Conservation (phyloP, 2,113 vertebrate genomes). For the Charina bottae region DNA sequence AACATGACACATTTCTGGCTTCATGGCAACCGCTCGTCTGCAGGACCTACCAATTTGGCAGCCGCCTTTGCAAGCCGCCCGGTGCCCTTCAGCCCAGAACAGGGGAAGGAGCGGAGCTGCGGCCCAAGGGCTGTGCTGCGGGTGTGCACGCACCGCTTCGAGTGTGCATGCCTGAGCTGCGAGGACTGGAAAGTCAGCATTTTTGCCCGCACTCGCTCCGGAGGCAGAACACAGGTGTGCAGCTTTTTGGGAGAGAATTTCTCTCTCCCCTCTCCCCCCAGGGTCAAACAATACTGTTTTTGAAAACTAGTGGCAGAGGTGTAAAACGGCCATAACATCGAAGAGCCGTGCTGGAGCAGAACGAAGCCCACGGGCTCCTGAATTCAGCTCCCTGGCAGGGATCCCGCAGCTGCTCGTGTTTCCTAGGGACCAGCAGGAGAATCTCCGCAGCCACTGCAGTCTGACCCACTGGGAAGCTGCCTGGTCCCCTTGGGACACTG, state of each 20-base stretch:
- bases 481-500: background rate
- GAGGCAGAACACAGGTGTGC: background rate
- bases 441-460: too few relatives aligned
- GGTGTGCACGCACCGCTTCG: background rate
- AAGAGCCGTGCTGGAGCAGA: background rate
- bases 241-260: background rate
- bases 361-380: background rate
- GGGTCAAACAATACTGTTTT: too few relatives aligned
- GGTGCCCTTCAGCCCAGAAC: background rate
- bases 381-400: background rate
- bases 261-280: too few relatives aligned
- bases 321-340: background rate
- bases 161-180: background rate
- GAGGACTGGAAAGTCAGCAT: background rate
- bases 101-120: rapidly evolving
- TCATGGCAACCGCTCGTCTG: too few relatives aligned
- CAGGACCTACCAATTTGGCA: background rate
- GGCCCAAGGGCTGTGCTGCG: background rate
- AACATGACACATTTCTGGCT: background rate
- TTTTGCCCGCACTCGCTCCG: background rate
- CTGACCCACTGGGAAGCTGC: too few relatives aligned
- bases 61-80: background rate
- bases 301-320: background rate
- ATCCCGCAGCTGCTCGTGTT: background rate
- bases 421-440: background rate